Evolutionary conservation across 2,113 vertebrate genomes (phyloP).

Genomic region (Bucco capensis): DNA sequence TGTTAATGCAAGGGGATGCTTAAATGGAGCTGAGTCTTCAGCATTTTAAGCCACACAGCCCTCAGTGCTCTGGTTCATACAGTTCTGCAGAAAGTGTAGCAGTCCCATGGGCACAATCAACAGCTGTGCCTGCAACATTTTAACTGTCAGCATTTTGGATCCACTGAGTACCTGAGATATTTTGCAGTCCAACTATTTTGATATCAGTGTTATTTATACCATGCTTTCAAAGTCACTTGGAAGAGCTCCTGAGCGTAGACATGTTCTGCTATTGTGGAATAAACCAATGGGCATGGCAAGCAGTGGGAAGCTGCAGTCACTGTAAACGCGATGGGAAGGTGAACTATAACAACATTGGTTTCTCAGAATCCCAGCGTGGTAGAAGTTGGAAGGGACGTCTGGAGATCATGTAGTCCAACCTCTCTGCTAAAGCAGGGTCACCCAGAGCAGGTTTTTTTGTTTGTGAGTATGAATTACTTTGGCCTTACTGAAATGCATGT

Average conservation of each 20-base stretch:
- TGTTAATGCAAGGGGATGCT: neutral
- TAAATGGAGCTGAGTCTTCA: neutral
- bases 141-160: neutral
- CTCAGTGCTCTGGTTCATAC: accelerated
- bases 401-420: no score
- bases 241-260: neutral
- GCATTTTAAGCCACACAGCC: neutral
- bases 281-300: neutral
- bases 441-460: no score
- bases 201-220: neutral
- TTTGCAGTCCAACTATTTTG: neutral
- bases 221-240: neutral
- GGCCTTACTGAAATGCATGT: neutral
- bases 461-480: neutral
- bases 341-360: neutral
- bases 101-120: neutral
- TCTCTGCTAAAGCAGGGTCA: no score
- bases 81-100: neutral
- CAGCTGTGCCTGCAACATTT: neutral
- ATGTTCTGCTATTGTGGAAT: neutral
- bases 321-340: neutral
- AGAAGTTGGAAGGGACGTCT: no score
- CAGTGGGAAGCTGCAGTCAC: neutral
- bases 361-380: neutral
- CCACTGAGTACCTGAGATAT: neutral